phyloP scores from a whole-genome alignment of 2,113 vertebrate species.

The Cyanocitta stelleri region DNA sequence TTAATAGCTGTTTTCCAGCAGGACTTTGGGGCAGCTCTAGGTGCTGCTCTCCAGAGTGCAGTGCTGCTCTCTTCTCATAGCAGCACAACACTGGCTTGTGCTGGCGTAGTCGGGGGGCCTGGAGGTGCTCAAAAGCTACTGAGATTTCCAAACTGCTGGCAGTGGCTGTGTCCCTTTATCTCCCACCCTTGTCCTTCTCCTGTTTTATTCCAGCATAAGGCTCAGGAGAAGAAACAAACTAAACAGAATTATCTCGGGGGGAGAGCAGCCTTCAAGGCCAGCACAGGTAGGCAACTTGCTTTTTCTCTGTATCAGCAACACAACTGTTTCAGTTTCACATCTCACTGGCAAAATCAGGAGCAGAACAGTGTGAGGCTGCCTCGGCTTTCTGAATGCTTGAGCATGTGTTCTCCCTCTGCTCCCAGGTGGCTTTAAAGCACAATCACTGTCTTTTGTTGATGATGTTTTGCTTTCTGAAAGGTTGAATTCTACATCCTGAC shows the following conservation, averaged over 20 bases:
- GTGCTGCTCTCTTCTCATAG: not conserved
- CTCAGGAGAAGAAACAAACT: not conserved
- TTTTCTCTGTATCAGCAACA: not conserved
- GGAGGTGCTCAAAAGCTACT: not conserved
- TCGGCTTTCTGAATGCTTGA: not conserved
- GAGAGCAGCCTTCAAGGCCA: not conserved
- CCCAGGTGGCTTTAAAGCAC: not conserved
- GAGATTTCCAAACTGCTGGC: not conserved
- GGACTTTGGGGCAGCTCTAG: not conserved
- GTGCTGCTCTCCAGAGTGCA: not conserved
- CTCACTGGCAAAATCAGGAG: not conserved
- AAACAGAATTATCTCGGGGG: not conserved
- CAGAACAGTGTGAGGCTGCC: not conserved
- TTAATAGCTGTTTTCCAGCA: not conserved
- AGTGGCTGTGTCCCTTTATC: not conserved
- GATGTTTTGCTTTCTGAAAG: not conserved
- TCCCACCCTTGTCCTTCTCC: not conserved
- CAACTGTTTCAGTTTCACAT: not conserved
- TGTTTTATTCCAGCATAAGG: not conserved
- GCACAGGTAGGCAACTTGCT: not conserved
- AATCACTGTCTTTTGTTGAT: not conserved
- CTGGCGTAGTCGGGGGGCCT: not conserved
- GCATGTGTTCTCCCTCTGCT: not conserved
- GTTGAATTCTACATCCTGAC: not conserved
- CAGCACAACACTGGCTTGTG: fast-evolving